Evolutionary conservation across 2,797 vertebrate species (phyloP).

Genomic region (Aotus griseimembra): DNA sequence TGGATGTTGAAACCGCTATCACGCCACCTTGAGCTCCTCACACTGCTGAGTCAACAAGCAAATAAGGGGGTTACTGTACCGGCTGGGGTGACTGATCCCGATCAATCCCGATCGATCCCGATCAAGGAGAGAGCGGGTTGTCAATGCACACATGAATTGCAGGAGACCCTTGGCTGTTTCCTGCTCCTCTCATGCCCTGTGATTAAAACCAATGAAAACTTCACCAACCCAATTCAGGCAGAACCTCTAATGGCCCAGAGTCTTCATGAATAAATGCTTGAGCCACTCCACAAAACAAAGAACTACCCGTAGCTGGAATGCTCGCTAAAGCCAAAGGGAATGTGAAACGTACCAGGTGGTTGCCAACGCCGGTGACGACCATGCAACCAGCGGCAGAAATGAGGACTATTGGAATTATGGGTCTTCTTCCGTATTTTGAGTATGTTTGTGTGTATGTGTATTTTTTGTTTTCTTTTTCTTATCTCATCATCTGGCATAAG

Average conservation of each 20-base stretch:
- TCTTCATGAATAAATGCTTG: neutral
- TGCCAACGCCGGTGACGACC: neutral
- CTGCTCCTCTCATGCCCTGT: neutral
- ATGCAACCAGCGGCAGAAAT: fast-evolving
- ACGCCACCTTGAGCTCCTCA: neutral
- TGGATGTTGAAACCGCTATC: neutral
- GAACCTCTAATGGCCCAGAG: neutral
- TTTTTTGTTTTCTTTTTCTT: neutral
- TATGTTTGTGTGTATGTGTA: neutral
- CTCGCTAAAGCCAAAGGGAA: neutral
- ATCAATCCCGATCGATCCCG: neutral
- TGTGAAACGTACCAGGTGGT: fast-evolving
- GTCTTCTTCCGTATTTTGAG: neutral
- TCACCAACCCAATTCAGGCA: neutral
- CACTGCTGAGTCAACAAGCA: neutral
- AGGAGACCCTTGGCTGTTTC: no score
- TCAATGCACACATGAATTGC: fast-evolving
- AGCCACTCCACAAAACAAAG: neutral
- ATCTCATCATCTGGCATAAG: neutral
- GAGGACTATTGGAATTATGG: fast-evolving
- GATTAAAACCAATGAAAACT: neutral
- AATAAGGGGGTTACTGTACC: neutral
- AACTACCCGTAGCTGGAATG: fast-evolving
- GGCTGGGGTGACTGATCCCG: neutral
- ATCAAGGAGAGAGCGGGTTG: fast-evolving